A percentile compares a stretch with the other conserved stretches of the same genome.
These are phyloP conservation scores for Poeciliopsis infans DNA, from an alignment of 2,797 vertebrate genomes.

Conservation along the genomic window DNA sequence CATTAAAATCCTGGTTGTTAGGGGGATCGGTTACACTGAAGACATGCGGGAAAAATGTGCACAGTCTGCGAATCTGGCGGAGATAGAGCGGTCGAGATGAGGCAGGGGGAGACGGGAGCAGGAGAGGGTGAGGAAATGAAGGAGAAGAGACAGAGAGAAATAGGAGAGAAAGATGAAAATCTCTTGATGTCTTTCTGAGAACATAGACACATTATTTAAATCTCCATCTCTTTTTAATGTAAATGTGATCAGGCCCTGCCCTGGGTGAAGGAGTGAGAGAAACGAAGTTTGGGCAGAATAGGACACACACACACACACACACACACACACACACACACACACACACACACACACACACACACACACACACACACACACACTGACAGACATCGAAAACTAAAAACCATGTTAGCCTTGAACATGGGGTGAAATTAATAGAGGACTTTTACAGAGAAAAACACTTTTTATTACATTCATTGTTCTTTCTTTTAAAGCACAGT, in stretches of 20 bases:
- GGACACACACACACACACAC: constrained; percentile 21
- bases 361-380: background rate
- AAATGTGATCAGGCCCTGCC: constrained; percentile 90
- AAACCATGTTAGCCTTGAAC: constrained; percentile 41
- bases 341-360: too few relatives aligned
- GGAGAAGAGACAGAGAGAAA: constrained; percentile 63
- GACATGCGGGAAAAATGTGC: constrained; percentile 84
- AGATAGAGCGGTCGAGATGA: constrained; percentile 73
- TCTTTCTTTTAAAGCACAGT: constrained; percentile 35
- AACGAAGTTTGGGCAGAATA: constrained; percentile 38
- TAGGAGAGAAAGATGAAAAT: constrained; percentile 91
- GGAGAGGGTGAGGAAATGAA: constrained; percentile 70
- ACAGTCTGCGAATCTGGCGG: constrained; percentile 86
- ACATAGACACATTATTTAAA: constrained; percentile 95
- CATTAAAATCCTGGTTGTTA: constrained; percentile 84
- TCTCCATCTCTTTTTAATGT: constrained; percentile 92
- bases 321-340: constrained; percentile 16
- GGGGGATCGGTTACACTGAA: constrained; percentile 80
- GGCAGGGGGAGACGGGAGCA: constrained; percentile 60
- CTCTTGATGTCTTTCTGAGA: constrained; percentile 88
- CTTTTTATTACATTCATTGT: constrained; percentile 15
- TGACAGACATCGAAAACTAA: constrained; percentile 16
- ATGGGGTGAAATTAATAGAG: constrained; percentile 26
- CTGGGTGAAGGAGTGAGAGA: constrained; percentile 76
- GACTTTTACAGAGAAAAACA: constrained; percentile 36